Base-by-base conservation (phyloP, 2,113 vertebrate species). In the Salvelinus namaycush region DNA sequence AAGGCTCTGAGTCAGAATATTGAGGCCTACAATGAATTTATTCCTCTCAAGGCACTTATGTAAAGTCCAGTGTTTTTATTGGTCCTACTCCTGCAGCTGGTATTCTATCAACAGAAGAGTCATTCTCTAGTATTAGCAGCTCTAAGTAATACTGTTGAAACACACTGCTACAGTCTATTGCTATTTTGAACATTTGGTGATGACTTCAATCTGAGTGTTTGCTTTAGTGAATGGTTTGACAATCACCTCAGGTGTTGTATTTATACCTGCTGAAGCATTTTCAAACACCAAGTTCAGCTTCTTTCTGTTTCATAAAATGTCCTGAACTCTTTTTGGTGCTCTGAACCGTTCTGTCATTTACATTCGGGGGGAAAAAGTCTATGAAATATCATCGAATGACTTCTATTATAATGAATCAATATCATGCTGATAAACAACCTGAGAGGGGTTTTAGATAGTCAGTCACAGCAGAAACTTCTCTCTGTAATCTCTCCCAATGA, bases 191-290 rank as follows among this genome's bases (percentile, higher is more conserved):
- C 8, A 20, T 57, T 26, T 31, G 44, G 73, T 57, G 29, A 67
- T 66, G 62, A 8, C 34, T 79, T 48, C 22, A 51, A n/a, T 54
- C 70, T 54, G 26, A 79, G 76, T 74, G 62, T 79, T 72, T 49
- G 22, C 78, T 62, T 86, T 85, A 83, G 88, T 81, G 81, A 90
- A 76, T 74, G 77, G 77, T 81, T 77, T 85, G 84, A 87, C 84
- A 82, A 82, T 85, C 67, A 76, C 74, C 68, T 49, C 74, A 68
- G 49, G 65, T 71, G 76, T 51, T 20, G 78, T 72, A 66, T 72
- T 59, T 80, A 73, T 68, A 67, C 72, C 80, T 75, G 65, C 59
- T 62, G 24, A 67, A 16, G 22, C 81, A 70, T 79, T 76, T 70
- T 26, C 29, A 60, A 60, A 5, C 14, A 3, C 29, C 27, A 1